Evolutionary conservation across 35 echinoderm and acorn worm genomes (phyloP).

Genomic region (Apostichopus californicus): DNA sequence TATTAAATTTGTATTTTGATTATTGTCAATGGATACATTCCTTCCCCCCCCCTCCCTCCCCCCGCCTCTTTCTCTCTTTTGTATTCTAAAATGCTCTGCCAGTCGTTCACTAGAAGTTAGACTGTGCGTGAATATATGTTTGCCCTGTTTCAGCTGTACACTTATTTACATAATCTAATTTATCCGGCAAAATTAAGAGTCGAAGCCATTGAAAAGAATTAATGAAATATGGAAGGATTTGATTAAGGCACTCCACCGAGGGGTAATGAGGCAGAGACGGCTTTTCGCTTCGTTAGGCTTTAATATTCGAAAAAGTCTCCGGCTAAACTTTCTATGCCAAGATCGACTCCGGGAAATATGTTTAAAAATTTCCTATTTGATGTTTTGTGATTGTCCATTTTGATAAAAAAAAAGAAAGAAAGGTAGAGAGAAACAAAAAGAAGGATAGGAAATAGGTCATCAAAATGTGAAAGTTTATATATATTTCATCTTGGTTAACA

Average conservation of each 20-base stretch:
- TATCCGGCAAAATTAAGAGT: not conserved
- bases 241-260: not conserved
- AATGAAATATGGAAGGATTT: not conserved
- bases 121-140: not conserved
- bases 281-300: not conserved
- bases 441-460: too few species aligned
- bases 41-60: not conserved
- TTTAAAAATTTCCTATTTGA: too few species aligned
- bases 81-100: too few species aligned
- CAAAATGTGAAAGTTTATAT: too few species aligned
- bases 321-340: not conserved
- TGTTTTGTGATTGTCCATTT: too few species aligned
- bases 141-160: not conserved
- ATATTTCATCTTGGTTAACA: too few species aligned
- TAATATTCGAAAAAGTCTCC: not conserved
- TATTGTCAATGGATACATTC: not conserved
- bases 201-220: not conserved
- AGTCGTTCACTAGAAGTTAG: too few species aligned
- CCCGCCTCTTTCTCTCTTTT: too few species aligned
- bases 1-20: not conserved
- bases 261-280: not conserved
- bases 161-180: conserved; percentile 6
- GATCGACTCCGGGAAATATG: not conserved
- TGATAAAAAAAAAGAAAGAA: too few species aligned
- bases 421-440: too few species aligned